These are phyloP conservation scores for Abscondita cerata DNA, from an alignment of 2,888 invertebrate genomes.

Conservation along the genomic window DNA sequence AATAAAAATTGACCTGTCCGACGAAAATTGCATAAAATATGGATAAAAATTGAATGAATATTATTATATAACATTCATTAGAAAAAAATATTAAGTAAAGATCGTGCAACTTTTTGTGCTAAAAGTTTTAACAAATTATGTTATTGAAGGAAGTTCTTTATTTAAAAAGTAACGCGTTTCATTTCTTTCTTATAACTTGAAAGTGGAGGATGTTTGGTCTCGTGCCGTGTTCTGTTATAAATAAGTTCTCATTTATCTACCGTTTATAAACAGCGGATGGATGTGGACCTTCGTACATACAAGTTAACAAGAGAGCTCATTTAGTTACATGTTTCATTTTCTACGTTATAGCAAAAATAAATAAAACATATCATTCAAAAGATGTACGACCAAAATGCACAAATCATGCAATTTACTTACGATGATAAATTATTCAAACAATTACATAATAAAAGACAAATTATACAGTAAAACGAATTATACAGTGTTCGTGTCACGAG, in stretches of 20 bases:
- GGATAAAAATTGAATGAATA: too few species aligned
- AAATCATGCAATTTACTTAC: conserved; percentile 46
- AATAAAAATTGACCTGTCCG: too few species aligned
- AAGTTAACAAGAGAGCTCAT: conserved; percentile 46
- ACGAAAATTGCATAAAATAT: too few species aligned
- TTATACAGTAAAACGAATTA: conserved; percentile 57
- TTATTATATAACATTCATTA: too few species aligned
- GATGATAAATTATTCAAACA: conserved; percentile 59
- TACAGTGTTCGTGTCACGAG: conserved; percentile 53
- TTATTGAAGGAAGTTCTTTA: conserved; percentile 3
- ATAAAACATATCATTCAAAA: conserved; percentile 41
- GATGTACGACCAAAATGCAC: conserved; percentile 48
- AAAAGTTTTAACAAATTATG: too few species aligned
- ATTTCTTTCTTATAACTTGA: conserved; percentile 44
- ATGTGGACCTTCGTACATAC: conserved; percentile 45
- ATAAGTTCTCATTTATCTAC: conserved; percentile 46
- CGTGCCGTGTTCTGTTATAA: conserved; percentile 48
- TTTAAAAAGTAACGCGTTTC: conserved; percentile 9
- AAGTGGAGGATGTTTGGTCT: conserved; percentile 54
- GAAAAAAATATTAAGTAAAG: too few species aligned
- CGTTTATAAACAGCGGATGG: conserved; percentile 50
- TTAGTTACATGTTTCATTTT: too few species aligned
- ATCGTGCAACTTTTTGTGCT: too few species aligned
- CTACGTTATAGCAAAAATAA: too few species aligned
- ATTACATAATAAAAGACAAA: conserved; percentile 60